Evolutionary conservation across 2,888 invertebrate species (phyloP), one percentile per base, ranked within the genome.

Genomic region (Ceriagrion tenellum): DNA sequence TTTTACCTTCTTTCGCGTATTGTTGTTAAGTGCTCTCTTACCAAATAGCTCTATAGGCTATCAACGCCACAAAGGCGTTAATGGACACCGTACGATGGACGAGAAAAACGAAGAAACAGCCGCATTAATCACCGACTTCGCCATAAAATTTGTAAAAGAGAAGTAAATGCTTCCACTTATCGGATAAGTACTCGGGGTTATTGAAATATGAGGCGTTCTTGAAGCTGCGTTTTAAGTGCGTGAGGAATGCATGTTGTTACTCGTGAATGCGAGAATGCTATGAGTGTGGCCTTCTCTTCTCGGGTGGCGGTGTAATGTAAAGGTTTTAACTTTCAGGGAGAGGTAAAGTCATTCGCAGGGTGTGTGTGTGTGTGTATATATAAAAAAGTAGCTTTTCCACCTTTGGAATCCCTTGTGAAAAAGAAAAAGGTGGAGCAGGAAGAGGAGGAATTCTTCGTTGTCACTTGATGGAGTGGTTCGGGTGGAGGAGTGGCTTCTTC

Each of bases 381-480:
- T n/a, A 35, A 81, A 81, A 81, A 81, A 81, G 2, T 81, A 26
- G 18, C 30, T 13, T 35, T 81, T 81, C 18, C 35, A 81, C 35
- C 81, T 16, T 35, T 81, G 30, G 18, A 35, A 13, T 6, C 81
- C 26, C 35, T 18, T 35, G 59, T 20, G 35, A 81, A 81, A 81
- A 35, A 81, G 13, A 20, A 35, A 81, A n/a, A 20, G 35, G 6
- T 35, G 81, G 81, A 35, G 13, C 35, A 81, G 81, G 81, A 81
- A 81, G 12, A 81, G 81, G 35, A 30, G 81, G 26, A 81, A 81
- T 35, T 81, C 81, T 81, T 81, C 35, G 30, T 35, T 81, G 81
- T 81, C 81, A 81, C 35, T 81, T 81, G 81, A 81, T 35, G 81
- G 81, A 35, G 81, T 81, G 69, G n/a, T n/a, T 69, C 12, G n/a